phyloP scores from a whole-genome alignment of 2,797 vertebrate genomes.

The Acipenser ruthenus region DNA sequence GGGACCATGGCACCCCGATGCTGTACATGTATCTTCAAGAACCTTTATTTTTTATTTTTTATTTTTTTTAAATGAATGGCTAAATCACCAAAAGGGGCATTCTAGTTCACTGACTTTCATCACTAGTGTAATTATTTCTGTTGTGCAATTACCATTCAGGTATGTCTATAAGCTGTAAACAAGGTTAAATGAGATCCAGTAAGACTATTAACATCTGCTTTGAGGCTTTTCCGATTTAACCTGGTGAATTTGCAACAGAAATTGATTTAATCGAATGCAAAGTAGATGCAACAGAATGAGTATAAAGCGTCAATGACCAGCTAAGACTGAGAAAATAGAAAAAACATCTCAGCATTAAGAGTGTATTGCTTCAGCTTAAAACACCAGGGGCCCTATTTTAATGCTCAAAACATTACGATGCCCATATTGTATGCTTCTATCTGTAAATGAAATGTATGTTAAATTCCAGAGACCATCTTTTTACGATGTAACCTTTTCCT shows the following conservation, averaged over 20 bases:
- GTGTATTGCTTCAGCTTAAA: too few species aligned
- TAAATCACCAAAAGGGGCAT: neutral
- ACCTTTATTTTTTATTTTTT: neutral
- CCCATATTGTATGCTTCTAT: too few species aligned
- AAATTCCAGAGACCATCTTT: too few species aligned
- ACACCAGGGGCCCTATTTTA: too few species aligned
- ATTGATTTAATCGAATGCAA: neutral
- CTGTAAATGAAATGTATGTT: too few species aligned
- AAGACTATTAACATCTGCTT: neutral
- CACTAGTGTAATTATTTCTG: neutral
- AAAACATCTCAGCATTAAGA: too few species aligned
- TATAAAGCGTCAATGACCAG: neutral
- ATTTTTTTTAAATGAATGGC: neutral
- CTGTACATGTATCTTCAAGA: too few species aligned
- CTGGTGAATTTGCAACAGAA: neutral
- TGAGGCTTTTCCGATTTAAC: neutral
- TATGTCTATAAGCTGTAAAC: neutral
- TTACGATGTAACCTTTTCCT: too few species aligned
- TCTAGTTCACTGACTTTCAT: neutral
- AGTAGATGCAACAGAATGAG: neutral
- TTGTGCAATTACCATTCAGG: neutral
- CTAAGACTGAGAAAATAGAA: neutral
- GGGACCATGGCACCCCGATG: too few species aligned
- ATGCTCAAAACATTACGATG: too few species aligned
- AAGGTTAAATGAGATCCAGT: neutral